phyloP scores from a whole-genome alignment of 2,888 invertebrate species.

The Drosophila melanosoma region DNA sequence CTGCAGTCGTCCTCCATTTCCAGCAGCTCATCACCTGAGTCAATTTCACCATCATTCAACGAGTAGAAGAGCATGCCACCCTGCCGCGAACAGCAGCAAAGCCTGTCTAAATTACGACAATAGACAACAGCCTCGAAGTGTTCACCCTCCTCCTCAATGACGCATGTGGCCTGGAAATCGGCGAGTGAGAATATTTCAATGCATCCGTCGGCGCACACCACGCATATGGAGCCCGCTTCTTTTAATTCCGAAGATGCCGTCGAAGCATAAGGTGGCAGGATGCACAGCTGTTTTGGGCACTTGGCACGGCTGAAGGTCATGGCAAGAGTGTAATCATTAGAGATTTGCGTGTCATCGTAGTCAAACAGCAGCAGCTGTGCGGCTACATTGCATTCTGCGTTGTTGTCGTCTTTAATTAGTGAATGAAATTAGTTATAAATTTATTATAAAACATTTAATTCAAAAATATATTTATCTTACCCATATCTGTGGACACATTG shows the following conservation, averaged over 20 bases:
- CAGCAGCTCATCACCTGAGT: slow-evolving; percentile 88
- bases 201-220: slow-evolving; percentile 91
- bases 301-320: slow-evolving; percentile 88
- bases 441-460: background rate
- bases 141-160: slow-evolving; percentile 89
- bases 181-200: slow-evolving; percentile 90
- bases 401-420: slow-evolving; percentile 54
- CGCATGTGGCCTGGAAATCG: slow-evolving; percentile 89
- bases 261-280: slow-evolving; percentile 86
- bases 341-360: slow-evolving; percentile 75
- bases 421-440: background rate
- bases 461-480: slow-evolving; percentile 34
- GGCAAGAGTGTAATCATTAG: slow-evolving; percentile 83
- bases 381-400: slow-evolving; percentile 72
- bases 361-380: slow-evolving; percentile 82
- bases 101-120: slow-evolving; percentile 94
- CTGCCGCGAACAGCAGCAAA: slow-evolving; percentile 92
- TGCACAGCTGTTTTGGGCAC: slow-evolving; percentile 89
- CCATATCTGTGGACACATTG: slow-evolving; percentile 58
- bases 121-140: slow-evolving; percentile 93
- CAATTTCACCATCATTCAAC: slow-evolving; percentile 90
- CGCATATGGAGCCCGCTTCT: slow-evolving; percentile 88
- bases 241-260: slow-evolving; percentile 46
- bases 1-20: slow-evolving; percentile 88
- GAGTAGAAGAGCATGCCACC: slow-evolving; percentile 94